Evolutionary conservation across 2,113 vertebrate species (phyloP).

Genomic region (Tragelaphus scriptus): DNA sequence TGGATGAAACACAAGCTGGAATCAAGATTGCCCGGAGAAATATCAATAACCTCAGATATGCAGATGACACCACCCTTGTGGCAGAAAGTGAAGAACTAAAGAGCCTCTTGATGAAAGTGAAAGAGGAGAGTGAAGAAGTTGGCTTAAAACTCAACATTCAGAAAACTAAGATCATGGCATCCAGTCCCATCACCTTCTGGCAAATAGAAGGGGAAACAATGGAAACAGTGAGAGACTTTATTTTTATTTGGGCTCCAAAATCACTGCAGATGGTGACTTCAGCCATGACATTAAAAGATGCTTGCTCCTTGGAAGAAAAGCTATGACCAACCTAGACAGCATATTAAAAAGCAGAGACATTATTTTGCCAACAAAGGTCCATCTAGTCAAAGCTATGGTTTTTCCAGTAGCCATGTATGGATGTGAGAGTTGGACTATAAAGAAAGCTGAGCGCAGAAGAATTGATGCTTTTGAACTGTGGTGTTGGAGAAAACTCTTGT

Average conservation of each 20-base stretch:
- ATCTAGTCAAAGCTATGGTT: neutral
- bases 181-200: neutral
- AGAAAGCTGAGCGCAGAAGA: accelerated
- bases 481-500: neutral
- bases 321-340: neutral
- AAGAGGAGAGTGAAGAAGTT: neutral
- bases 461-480: neutral
- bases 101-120: neutral
- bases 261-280: neutral
- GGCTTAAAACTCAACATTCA: neutral
- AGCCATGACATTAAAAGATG: neutral
- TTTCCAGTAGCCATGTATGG: neutral
- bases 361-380: neutral
- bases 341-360: neutral
- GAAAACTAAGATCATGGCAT: neutral
- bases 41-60: neutral
- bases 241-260: neutral
- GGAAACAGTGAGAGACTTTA: neutral
- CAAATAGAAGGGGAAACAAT: neutral
- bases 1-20: neutral
- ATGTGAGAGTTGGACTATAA: neutral
- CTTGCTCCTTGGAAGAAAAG: neutral
- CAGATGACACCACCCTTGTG: neutral
- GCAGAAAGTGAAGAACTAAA: too few relatives aligned
- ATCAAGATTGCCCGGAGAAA: neutral